These are phyloP conservation scores for Drosophila mettleri DNA, from an alignment of 2,888 invertebrate genomes.

Conservation along the genomic window DNA sequence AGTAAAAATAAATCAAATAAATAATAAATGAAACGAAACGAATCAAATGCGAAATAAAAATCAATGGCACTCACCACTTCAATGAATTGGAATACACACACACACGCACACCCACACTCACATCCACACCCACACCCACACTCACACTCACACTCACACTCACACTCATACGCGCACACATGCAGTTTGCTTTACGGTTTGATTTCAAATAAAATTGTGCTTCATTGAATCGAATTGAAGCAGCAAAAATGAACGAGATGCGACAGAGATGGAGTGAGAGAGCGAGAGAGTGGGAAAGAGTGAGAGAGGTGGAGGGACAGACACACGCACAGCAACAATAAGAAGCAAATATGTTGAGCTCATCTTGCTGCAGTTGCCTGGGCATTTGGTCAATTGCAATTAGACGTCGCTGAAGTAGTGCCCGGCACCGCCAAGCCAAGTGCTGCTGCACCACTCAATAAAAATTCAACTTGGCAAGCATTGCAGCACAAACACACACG, in stretches of 20 bases:
- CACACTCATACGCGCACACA: no score
- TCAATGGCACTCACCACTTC: constrained; percentile 78
- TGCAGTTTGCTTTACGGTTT: constrained; percentile 76
- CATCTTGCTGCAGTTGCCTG: constrained; percentile 41
- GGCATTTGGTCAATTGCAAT: constrained; percentile 77
- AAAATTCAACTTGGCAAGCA: constrained; percentile 44
- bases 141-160: no score
- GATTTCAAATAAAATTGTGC: constrained; percentile 80
- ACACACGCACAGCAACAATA: neutral
- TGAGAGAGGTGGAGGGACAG: neutral
- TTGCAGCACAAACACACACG: constrained; percentile 17
- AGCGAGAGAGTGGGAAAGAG: neutral
- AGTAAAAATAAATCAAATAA: constrained; percentile 78
- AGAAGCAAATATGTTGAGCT: constrained; percentile 23
- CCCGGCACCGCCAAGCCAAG: constrained; percentile 30
- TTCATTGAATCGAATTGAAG: constrained; percentile 79
- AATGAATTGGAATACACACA: constrained; percentile 71
- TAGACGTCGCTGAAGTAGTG: constrained; percentile 63
- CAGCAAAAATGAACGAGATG: constrained; percentile 63
- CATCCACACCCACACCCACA: no score
- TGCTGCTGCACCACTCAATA: constrained; percentile 33
- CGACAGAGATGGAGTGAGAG: constrained; percentile 1
- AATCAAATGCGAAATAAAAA: constrained; percentile 80
- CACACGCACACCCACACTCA: no score
- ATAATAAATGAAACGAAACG: constrained; percentile 79